A percentile compares a stretch with the other conserved stretches of the same genome.
These are phyloP conservation scores for Stomorhina lunata DNA, from an alignment of 2,888 invertebrate genomes.

Conservation along the genomic window DNA sequence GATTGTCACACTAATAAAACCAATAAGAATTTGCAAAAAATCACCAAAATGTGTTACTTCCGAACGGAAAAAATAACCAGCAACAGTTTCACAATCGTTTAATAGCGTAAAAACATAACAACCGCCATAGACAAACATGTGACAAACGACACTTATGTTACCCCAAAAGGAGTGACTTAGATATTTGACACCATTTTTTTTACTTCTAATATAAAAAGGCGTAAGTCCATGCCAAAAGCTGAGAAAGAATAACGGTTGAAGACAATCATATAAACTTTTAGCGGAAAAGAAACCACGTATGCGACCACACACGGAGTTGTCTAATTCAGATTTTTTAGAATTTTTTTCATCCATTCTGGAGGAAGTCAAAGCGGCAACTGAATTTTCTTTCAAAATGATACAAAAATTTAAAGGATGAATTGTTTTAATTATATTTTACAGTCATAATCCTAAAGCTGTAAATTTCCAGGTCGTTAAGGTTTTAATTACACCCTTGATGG, in stretches of 20 bases:
- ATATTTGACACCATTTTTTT: conserved; percentile 66
- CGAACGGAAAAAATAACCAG: conserved; percentile 78
- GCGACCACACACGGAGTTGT: conserved; percentile 55
- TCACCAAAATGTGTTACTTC: conserved; percentile 77
- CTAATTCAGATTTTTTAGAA: conserved; percentile 34
- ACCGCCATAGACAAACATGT: conserved; percentile 70
- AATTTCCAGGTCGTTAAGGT: too few species aligned
- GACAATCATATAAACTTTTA: conserved; percentile 74
- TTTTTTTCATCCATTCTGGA: conserved; percentile 67
- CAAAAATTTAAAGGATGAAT: conserved; percentile 42
- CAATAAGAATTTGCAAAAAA: conserved; percentile 75
- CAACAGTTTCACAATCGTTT: conserved; percentile 76
- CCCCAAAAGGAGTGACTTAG: conserved; percentile 74
- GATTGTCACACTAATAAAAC: conserved; percentile 76
- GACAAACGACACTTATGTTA: conserved; percentile 73
- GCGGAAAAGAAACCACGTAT: conserved; percentile 71
- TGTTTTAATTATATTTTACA: too few species aligned
- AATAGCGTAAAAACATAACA: conserved; percentile 74
- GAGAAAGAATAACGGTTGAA: conserved; percentile 74
- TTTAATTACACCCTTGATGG: too few species aligned
- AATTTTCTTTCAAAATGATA: conserved; percentile 17
- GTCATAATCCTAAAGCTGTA: too few species aligned
- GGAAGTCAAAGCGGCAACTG: conserved; percentile 70
- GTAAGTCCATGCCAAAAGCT: conserved; percentile 75
- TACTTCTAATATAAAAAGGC: conserved; percentile 73